A percentile compares a stretch with the other conserved stretches of the same genome.
phyloP scores from a whole-genome alignment of 2,113 vertebrate species.

The Tylochromis polylepis region DNA sequence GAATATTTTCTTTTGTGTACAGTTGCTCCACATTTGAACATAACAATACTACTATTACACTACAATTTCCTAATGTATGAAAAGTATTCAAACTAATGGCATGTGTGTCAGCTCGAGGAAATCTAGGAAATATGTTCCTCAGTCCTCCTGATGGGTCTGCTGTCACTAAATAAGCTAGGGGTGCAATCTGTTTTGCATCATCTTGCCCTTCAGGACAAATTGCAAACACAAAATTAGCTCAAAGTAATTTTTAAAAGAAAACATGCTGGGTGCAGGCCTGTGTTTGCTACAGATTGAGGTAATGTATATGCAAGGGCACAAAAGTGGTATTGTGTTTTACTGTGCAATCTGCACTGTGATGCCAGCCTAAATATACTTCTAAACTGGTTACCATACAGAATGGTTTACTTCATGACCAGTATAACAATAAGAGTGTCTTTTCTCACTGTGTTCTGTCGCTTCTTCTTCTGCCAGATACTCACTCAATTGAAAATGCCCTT shows the following conservation, averaged over 20 bases:
- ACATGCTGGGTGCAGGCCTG: background rate
- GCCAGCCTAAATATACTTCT: background rate
- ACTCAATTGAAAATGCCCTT: constrained; percentile 1
- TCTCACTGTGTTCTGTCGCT: background rate
- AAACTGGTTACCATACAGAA: background rate
- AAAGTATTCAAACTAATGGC: background rate
- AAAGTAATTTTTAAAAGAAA: background rate
- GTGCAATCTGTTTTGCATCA: background rate
- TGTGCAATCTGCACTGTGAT: background rate
- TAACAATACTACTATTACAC: background rate
- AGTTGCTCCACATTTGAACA: background rate
- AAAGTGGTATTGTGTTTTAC: background rate
- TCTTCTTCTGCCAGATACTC: background rate
- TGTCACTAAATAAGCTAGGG: background rate
- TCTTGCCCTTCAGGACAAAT: background rate
- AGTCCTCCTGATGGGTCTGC: background rate
- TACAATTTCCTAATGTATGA: background rate
- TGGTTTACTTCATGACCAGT: background rate
- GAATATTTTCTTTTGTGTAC: background rate
- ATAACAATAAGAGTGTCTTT: background rate
- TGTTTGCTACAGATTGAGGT: background rate
- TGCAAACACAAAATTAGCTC: background rate
- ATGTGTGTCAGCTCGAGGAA: background rate
- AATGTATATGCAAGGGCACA: background rate
- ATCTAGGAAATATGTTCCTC: background rate